Base-by-base conservation (phyloP, 1,140 invertebrate genomes). In the Drosophila teissieri region DNA sequence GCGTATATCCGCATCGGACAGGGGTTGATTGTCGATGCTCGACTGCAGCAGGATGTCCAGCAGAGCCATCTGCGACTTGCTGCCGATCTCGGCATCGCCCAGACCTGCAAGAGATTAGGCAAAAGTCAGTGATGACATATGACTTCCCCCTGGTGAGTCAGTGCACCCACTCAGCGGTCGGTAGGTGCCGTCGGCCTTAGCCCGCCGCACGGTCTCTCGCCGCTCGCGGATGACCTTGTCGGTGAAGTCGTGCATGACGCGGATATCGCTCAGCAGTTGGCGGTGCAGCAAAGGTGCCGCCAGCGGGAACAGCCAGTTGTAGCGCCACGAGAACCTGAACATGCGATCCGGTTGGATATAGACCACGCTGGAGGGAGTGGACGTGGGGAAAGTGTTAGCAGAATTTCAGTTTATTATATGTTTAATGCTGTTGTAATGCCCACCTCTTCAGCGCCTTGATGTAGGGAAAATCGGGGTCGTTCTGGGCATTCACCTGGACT, bases 31-130 rank as follows among this genome's bases (percentile, higher is more conserved):
- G 70, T 94, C 93, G 7, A 94, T 91, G 61, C 93, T 93, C 39
- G 94, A 93, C 78, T 95, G 92, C 4, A 97, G 92, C 8, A 97
- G 89, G 44, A 97, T 92, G 93, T 97, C 96, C 76, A 97, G 93
- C 91, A 97, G 96, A 6, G 96, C 96, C 58, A 95, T 92, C 72
- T 94, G 93, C 45, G 95, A 95, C 75, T 94, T 94, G 0, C 91
- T 84, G 54, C 93, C 94, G 3, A 80, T 70, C 4, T 81, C 81
- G 2, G 34, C 64, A 67, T 88, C 80, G 0, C 76, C 84, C 24
- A 89, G 57, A 67, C 57, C 84, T 88, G 57, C n/a, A 34, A 37
- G 19, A 7, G 10, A 46, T 40, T 3, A 34, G 12, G 6, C 8
- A 19, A 52, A 10, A 12, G 19, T 24, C n/a, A 12, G 27, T 27